Percentiles rank a stretch among this genome's conserved stretches.
phyloP scores from a whole-genome alignment of 2,113 vertebrate genomes.

The Gila orcuttii region DNA sequence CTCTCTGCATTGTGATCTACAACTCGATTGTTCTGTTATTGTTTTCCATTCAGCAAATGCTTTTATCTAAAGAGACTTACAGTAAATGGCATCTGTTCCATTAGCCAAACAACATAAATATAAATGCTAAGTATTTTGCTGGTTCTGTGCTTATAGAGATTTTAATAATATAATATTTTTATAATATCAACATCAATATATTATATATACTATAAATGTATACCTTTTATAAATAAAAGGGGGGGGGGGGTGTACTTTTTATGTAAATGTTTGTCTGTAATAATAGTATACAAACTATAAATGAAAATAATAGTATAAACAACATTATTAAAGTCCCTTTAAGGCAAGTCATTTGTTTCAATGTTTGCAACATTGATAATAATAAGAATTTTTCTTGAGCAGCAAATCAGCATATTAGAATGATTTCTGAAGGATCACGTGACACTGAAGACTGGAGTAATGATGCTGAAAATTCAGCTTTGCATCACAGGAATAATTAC shows the following conservation, averaged over 20 bases:
- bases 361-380: no score
- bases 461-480: neutral
- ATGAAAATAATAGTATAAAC: no score
- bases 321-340: no score
- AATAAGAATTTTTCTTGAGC: no score
- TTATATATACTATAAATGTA: no score
- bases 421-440: neutral
- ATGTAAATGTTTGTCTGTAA: no score
- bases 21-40: neutral
- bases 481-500: neutral
- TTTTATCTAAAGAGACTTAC: conserved; percentile 6
- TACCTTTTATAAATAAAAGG: no score
- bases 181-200: no score
- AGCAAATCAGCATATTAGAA: no score
- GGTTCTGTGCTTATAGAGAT: neutral
- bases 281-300: no score
- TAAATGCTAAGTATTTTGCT: neutral
- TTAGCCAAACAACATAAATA: neutral
- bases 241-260: no score
- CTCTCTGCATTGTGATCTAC: conserved; percentile 20
- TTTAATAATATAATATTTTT: neutral
- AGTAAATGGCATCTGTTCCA: neutral
- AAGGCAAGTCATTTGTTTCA: no score
- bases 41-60: conserved; percentile 28
- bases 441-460: neutral